Base-by-base conservation (phyloP, 2,113 vertebrate genomes). In the Python bivittatus region DNA sequence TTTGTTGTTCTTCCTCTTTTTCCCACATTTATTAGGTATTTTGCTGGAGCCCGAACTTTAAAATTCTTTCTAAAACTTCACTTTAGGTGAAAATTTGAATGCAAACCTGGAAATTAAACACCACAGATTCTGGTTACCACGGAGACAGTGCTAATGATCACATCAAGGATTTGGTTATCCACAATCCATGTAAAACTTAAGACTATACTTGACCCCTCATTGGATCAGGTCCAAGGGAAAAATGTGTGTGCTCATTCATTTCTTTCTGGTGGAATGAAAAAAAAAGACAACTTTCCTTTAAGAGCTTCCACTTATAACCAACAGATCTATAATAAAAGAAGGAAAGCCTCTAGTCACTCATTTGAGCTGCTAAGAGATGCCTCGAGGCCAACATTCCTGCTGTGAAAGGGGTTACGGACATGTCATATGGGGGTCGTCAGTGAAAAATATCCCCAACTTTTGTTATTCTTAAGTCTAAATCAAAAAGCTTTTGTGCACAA, bases 291-390 rank as follows among this genome's bases (percentile, higher is more conserved):
- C 93, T 95, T 96, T 91, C 58, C 94, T 93, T 93, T 94, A 93
- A 0, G 64, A 96, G 91, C 93, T 94, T 96, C 96, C 92, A 92
- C 96, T 97, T 96, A 92, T 93, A 92, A 96, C 92, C 94, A 61
- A 89, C 93, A 95, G 96, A 95, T 93, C 96, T 96, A 96, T 96
- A 95, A 94, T 95, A 97, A 96, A 97, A 96, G 94, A 95, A 95
- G 94, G 96, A 95, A 96, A 96, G 93, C 96, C 95, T 96, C 97
- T 96, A 97, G 96, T 97, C 94, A 95, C 92, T 95, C 93, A 72
- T 95, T 96, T 93, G 93, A 96, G 93, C 93, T 95, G 91, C 88
- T 95, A 91, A 95, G 94, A 95, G 94, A 95, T 95, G 94, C 96
- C 94, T 93, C 95, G 92, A 95, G 96, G 96, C 95, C 95, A 96